Evolutionary conservation across 2,113 vertebrate species (phyloP).

Genomic region (Periophthalmodon schlosseri): DNA sequence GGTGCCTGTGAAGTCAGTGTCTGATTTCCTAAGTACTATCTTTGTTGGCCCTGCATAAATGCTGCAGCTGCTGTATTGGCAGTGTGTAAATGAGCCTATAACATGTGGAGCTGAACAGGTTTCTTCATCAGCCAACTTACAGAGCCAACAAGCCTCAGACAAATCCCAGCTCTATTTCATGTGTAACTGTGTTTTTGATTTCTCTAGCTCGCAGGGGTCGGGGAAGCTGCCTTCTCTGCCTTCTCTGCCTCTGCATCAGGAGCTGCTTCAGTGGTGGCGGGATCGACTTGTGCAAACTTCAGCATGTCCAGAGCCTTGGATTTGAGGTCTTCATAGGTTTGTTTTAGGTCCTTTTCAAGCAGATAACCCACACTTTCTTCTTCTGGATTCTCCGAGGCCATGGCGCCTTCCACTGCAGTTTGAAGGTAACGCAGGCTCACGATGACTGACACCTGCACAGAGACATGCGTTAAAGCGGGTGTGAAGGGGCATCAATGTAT

Average conservation of each 20-base stretch:
- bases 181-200: neutral
- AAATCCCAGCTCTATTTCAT: constrained; percentile 13
- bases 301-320: constrained; percentile 48
- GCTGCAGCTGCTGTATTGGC: constrained; percentile 42
- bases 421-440: constrained; percentile 83
- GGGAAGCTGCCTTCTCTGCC: constrained; percentile 39
- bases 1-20: constrained; percentile 34
- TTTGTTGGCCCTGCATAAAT: constrained; percentile 40
- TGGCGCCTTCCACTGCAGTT: constrained; percentile 80
- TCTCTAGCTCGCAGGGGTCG: constrained; percentile 65
- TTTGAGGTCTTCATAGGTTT: constrained; percentile 72
- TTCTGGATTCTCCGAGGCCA: constrained; percentile 74
- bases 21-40: constrained; percentile 39
- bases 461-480: constrained; percentile 7
- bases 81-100: constrained; percentile 55
- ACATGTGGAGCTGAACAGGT: constrained; percentile 49
- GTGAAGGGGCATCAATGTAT: neutral
- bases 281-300: constrained; percentile 66
- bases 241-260: constrained; percentile 35
- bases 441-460: constrained; percentile 74
- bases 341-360: constrained; percentile 80
- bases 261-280: constrained; percentile 16
- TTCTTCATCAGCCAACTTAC: constrained; percentile 40
- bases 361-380: constrained; percentile 83
- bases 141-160: constrained; percentile 39